Evolutionary conservation across 2,113 vertebrate genomes (phyloP).

Genomic region (Tautogolabrus adspersus): DNA sequence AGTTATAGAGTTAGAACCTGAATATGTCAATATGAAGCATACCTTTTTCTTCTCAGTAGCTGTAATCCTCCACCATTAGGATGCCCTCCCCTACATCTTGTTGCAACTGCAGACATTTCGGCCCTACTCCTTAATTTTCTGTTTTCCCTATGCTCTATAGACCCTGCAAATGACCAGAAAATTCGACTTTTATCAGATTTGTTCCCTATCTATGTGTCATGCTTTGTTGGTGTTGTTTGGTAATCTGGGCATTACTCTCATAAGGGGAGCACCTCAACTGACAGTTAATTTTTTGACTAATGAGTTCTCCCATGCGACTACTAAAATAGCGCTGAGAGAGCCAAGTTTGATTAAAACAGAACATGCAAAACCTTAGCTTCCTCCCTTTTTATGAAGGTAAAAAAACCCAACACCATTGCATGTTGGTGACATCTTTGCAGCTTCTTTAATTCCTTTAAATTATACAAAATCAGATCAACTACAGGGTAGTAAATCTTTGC

Average conservation of each 20-base stretch:
- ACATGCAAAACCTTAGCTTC: constrained; percentile 33
- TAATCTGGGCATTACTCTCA: constrained; percentile 1
- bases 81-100: constrained; percentile 9
- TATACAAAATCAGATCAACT: background rate
- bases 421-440: background rate
- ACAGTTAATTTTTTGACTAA: background rate
- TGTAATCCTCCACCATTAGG: constrained; percentile 6
- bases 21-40: constrained; percentile 22
- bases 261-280: background rate
- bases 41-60: constrained; percentile 15
- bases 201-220: constrained; percentile 2
- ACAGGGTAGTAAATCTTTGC: background rate
- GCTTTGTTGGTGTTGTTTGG: constrained; percentile 14
- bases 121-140: background rate
- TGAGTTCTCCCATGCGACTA: background rate
- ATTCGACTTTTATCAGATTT: background rate
- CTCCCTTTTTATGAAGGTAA: constrained; percentile 36
- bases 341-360: background rate
- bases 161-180: constrained; percentile 29
- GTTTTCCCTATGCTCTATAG: background rate
- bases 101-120: background rate
- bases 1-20: constrained; percentile 22
- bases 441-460: background rate
- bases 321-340: constrained; percentile 1
- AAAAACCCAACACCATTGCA: constrained; percentile 52